Evolutionary conservation across 2,888 invertebrate species (phyloP).

Genomic region (Neocrepidodera transversa): DNA sequence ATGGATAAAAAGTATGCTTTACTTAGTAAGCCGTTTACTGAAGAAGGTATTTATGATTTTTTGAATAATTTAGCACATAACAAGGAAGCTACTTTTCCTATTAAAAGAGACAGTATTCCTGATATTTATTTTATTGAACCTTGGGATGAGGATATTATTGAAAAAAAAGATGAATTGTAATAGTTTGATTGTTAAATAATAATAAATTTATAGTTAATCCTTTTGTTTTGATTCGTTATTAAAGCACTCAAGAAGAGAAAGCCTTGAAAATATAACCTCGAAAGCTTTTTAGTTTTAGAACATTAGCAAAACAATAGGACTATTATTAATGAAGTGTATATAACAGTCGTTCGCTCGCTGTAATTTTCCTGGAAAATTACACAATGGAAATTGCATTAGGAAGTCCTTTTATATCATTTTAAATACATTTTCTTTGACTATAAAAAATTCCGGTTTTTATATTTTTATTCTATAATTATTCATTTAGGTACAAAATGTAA

Average conservation of each 20-base stretch:
- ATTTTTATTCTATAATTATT: too few relatives aligned
- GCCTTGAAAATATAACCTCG: neutral
- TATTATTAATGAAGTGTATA: slow-evolving; percentile 9
- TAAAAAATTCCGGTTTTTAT: too few relatives aligned
- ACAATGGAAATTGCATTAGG: slow-evolving; percentile 10
- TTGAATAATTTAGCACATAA: slow-evolving; percentile 83
- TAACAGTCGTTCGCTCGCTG: slow-evolving; percentile 1
- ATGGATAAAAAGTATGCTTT: slow-evolving; percentile 79
- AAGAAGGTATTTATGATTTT: slow-evolving; percentile 32
- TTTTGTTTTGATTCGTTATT: too few relatives aligned
- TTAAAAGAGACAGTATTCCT: slow-evolving; percentile 85
- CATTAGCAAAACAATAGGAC: neutral
- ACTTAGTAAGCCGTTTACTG: slow-evolving; percentile 26
- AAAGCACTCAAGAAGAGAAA: too few relatives aligned
- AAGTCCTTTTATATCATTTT: neutral
- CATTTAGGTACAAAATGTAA: too few relatives aligned
- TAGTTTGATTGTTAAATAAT: too few relatives aligned
- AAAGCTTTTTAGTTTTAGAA: neutral
- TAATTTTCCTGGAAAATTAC: slow-evolving; percentile 1
- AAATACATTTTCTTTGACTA: neutral
- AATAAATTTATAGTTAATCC: too few relatives aligned
- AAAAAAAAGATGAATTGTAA: slow-evolving; percentile 15
- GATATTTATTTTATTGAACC: slow-evolving; percentile 70
- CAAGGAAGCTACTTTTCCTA: slow-evolving; percentile 81
- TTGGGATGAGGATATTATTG: slow-evolving; percentile 89